Conservation (phyloP, 2,888 invertebrate species). For the Sminthurides aquaticus region DNA sequence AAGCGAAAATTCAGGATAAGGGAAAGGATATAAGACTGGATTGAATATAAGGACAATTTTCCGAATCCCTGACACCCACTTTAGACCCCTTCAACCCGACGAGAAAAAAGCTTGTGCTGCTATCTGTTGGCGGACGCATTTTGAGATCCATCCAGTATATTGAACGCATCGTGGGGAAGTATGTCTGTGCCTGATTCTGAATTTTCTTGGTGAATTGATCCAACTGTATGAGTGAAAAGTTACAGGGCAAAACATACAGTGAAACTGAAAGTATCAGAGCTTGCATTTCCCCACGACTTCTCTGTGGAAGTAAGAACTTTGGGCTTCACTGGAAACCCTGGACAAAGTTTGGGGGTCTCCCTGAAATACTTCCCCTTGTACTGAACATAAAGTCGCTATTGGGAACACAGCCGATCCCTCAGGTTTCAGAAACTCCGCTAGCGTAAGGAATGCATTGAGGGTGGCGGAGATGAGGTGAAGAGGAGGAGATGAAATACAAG, state of each 20-base stretch:
- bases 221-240: no score
- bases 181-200: no score
- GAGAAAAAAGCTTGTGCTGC: background rate
- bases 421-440: background rate
- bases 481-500: conserved; percentile 2
- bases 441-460: background rate
- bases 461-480: conserved; percentile 6
- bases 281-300: no score
- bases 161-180: no score
- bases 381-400: background rate
- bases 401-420: background rate
- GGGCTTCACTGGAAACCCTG: background rate
- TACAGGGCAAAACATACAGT: no score
- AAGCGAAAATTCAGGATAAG: no score
- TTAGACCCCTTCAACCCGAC: background rate
- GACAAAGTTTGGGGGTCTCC: background rate
- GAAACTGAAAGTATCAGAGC: background rate
- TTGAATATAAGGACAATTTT: no score
- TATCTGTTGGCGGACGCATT: background rate
- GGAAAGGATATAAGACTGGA: no score
- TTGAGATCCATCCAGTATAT: background rate
- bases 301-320: no score
- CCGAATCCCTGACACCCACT: background rate
- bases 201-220: no score
- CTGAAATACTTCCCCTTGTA: background rate